A percentile compares a stretch with the other conserved stretches of the same genome.
phyloP scores from a whole-genome alignment of 1,140 invertebrate species.

The Anastrepha obliqua region DNA sequence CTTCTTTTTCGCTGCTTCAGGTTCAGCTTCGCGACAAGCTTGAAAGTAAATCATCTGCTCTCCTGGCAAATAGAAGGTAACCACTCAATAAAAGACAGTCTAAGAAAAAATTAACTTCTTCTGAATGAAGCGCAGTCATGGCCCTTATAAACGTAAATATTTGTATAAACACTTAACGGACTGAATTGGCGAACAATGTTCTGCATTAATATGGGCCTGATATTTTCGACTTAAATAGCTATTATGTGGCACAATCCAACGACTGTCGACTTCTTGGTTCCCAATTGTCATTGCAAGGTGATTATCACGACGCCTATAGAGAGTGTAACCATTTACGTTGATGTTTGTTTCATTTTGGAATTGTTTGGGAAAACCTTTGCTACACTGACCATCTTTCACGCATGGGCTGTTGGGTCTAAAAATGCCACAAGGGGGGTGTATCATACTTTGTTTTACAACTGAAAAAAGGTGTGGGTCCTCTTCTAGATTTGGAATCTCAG shows the following conservation, averaged over 20 bases:
- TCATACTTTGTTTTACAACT: constrained; percentile 73
- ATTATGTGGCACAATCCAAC: constrained; percentile 39
- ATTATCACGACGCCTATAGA: constrained; percentile 32
- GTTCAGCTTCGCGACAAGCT: background rate
- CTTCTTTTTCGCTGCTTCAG: no score
- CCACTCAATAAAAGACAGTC: background rate
- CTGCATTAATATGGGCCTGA: constrained; percentile 38
- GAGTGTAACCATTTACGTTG: constrained; percentile 1
- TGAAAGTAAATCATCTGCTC: constrained; percentile 12
- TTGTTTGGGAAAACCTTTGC: constrained; percentile 65
- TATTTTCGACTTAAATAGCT: constrained; percentile 16
- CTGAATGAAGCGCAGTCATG: constrained; percentile 1
- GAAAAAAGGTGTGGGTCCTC: constrained; percentile 73
- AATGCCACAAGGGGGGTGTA: constrained; percentile 77
- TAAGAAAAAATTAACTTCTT: constrained; percentile 17
- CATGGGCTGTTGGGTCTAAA: constrained; percentile 39
- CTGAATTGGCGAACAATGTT: constrained; percentile 21
- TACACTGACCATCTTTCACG: constrained; percentile 67
- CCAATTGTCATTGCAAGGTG: background rate
- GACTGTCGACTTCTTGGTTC: constrained; percentile 15
- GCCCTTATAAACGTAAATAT: constrained; percentile 5
- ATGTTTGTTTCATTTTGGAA: constrained; percentile 33
- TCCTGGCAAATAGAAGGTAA: background rate
- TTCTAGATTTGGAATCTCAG: constrained; percentile 66
- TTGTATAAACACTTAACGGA: constrained; percentile 8